Evolutionary conservation across 2,888 invertebrate species (phyloP), one percentile per base, ranked within the genome.

Genomic region (Amphipyra tragopoginis): DNA sequence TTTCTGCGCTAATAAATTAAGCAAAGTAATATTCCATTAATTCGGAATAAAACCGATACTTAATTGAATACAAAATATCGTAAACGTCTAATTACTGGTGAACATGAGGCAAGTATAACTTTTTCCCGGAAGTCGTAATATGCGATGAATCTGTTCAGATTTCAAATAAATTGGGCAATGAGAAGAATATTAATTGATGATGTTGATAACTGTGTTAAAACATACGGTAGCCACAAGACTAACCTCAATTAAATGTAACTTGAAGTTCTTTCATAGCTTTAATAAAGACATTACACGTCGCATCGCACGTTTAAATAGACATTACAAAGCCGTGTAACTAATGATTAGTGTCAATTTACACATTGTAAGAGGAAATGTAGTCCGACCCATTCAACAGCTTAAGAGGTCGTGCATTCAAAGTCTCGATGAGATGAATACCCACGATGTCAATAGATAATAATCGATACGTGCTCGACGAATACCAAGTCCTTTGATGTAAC

Each of bases 271-370:
- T 72, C 45, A 60, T 53, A 60, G 44, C 55, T 45, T 21, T 56
- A 64, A 72, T 76, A 36, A 77, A 77, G 64, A 72, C 61, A 72
- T 79, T 50, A 65, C 11, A 69, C 51, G 49, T 51, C 50, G 13
- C 49, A 45, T 64, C 65, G 65, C 69, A 76, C 67, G 64, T 71
- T 64, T 62, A 73, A 52, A 76, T 74, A 75, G 64, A 75, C 71
- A 71, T 76, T 74, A 80, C 82, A 79, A 82, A 81, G 70, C 60
- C 72, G 61, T 76, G 71, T 82, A 86, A 87, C 82, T 83, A 86
- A 88, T 86, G 86, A 90, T 88, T 85, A 86, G 82, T 83, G 88
- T 86, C 88, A 83, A 85, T 86, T 84, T 83, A 80, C 68, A 73
- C 73, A 80, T 86, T 83, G 80, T 85, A 79, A 80, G 75, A 72